Base-by-base conservation (phyloP, 2,113 vertebrate species). In the Dasyprocta punctata region DNA sequence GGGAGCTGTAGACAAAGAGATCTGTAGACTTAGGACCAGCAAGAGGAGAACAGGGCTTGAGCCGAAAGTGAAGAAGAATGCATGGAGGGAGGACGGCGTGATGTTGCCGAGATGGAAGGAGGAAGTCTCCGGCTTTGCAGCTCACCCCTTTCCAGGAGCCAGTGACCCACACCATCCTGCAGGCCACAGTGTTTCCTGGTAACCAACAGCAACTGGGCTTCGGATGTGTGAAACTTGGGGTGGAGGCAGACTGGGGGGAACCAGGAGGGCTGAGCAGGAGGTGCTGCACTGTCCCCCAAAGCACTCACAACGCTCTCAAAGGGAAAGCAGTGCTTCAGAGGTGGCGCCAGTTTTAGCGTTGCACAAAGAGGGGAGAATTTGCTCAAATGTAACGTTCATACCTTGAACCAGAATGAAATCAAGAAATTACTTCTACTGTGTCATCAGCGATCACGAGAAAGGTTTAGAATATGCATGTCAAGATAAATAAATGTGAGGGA, bases 161-260 rank as follows among this genome's bases (percentile, higher is more conserved):
- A 16, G 4, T 92, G 90, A 96, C 95, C 98, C 80, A 54, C 67
- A 38, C 88, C 60, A 44, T 96, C 85, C 65, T 95, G 71, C 60
- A 82, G 54, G 85, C 92, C 88, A 89, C 88, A 89, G 71, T 0
- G 90, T 95, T 96, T 88, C 96, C 97, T 97, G 90, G 95, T 96
- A 94, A 98, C 96, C 69, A 54, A 65, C n/a, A 58, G 92, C 90
- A 49, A 36, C 60, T 3, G 3, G 54, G 47, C 75, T 88, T 93
- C 73, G 77, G 90, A 83, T 88, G 88, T 94, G 52, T 96, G 96
- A 96, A 89, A 69, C 83, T 88, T 44, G 26, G 67, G 44, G 33
- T 83, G 58, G 65, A 92, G 58, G 78, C 56, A n/a, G 10, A 20
- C 56, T 95, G 97, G 94, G 95, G 30, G 63, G 85, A 96, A 82